phyloP scores from a whole-genome alignment of 2,113 vertebrate species.

The Apodemus speciosus region DNA sequence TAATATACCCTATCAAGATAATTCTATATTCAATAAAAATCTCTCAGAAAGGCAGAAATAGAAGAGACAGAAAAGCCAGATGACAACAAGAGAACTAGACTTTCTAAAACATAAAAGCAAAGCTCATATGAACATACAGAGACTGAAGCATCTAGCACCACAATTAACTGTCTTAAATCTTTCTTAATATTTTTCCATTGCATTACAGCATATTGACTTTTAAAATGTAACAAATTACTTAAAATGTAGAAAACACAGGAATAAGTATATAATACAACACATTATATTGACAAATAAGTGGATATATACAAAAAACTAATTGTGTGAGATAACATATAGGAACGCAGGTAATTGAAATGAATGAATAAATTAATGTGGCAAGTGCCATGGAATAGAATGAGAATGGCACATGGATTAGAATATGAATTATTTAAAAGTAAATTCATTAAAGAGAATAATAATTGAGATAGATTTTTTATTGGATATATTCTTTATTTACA shows the following conservation, averaged over 20 bases:
- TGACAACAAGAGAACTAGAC: neutral
- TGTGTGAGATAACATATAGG: neutral
- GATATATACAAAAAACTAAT: neutral
- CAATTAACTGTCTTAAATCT: neutral
- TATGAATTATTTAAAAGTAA: neutral
- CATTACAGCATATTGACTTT: neutral
- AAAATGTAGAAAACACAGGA: neutral
- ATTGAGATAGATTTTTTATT: neutral
- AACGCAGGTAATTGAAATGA: neutral
- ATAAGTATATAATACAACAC: constrained; percentile 9
- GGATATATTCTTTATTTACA: too few species aligned
- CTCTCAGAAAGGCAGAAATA: neutral
- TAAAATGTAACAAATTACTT: neutral
- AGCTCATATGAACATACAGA: neutral
- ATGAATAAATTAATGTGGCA: neutral
- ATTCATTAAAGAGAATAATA: neutral
- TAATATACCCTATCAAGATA: neutral
- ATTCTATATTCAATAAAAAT: neutral
- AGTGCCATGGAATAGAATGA: neutral
- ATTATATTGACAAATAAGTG: neutral
- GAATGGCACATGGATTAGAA: neutral
- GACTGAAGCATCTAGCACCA: neutral
- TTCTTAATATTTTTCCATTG: neutral
- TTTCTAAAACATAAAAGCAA: neutral
- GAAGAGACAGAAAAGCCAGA: neutral